Conservation (phyloP, 2,797 vertebrate genomes). For the Poeciliopsis infans region DNA sequence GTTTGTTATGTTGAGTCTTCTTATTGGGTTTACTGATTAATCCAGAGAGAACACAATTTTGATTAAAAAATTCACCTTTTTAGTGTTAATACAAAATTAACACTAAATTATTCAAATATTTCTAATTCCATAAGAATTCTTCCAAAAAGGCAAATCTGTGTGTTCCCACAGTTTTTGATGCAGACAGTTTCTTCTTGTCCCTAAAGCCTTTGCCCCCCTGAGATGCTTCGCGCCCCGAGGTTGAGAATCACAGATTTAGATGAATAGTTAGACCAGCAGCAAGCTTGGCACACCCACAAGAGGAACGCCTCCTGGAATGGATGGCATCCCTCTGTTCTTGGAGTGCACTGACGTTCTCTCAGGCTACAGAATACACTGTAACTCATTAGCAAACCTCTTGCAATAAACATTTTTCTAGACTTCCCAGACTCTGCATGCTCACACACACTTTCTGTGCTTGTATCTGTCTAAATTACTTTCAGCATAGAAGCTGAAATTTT, state of each 20-base stretch:
- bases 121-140: background rate
- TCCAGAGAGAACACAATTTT: background rate
- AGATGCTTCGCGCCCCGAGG: background rate
- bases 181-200: background rate
- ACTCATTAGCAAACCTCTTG: constrained; percentile 35
- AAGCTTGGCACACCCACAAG: constrained; percentile 46
- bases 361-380: constrained; percentile 44
- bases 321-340: constrained; percentile 70
- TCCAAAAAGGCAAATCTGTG: background rate
- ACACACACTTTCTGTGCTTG: background rate
- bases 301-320: constrained; percentile 63
- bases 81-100: background rate
- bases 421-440: background rate
- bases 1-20: background rate
- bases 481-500: background rate
- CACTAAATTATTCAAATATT: background rate
- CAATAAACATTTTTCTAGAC: background rate
- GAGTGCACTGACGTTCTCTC: constrained; percentile 57
- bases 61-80: background rate
- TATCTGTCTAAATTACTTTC: background rate
- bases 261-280: constrained; percentile 28
- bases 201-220: background rate
- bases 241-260: constrained; percentile 5
- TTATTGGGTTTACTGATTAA: background rate
- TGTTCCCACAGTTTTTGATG: background rate